These are phyloP conservation scores for Pecten maximus DNA, from an alignment of 2,888 invertebrate genomes.

Conservation along the genomic window DNA sequence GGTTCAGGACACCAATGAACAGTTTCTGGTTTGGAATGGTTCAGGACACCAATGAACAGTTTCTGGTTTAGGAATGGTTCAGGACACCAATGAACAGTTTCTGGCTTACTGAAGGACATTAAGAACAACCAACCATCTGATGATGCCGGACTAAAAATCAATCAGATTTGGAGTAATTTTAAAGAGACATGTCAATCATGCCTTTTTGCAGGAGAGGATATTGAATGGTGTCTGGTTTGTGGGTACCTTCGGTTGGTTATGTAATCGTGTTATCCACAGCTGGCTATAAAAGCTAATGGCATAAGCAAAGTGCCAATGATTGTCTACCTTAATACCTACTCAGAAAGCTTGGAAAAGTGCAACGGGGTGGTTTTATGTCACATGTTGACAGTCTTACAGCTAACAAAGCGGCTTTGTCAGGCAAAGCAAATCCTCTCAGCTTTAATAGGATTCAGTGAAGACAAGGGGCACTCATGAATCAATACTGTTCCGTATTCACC, in stretches of 20 bases:
- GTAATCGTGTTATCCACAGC: neutral
- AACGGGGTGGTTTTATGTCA: neutral
- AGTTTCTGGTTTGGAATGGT: no score
- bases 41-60: no score
- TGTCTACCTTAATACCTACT: neutral
- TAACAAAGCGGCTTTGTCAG: constrained; percentile 9
- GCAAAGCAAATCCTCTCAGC: neutral
- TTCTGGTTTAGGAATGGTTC: no score
- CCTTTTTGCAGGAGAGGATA: neutral
- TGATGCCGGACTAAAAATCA: no score
- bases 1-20: no score
- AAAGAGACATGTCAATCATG: neutral
- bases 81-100: no score
- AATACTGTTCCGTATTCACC: neutral
- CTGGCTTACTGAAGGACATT: no score
- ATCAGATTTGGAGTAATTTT: no score
- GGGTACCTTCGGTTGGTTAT: neutral
- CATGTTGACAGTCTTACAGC: constrained; percentile 18
- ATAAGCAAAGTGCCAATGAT: neutral
- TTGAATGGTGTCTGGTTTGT: neutral
- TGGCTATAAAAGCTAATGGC: constrained; percentile 1
- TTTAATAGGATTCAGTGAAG: constrained; percentile 18
- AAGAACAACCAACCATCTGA: no score
- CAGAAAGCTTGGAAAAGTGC: constrained; percentile 10
- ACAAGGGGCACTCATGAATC: neutral